Base-by-base conservation (phyloP, 2,113 vertebrate species). In the Vidua macroura region DNA sequence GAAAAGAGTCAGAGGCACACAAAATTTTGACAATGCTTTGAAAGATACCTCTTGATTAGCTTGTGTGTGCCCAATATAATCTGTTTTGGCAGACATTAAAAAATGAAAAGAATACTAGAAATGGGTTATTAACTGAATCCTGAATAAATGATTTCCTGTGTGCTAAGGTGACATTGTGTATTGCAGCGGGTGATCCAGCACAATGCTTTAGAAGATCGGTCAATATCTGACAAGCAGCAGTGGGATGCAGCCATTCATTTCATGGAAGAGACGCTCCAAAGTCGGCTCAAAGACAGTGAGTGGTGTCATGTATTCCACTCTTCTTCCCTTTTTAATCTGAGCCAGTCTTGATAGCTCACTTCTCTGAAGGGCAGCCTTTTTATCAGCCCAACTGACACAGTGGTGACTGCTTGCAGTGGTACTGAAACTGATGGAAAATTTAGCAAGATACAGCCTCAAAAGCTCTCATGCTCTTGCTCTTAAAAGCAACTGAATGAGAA, bases 161-260 rank as follows among this genome's bases (percentile, higher is more conserved):
- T 83, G 41, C 28, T 77, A 2, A 88, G 39, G 46, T 1, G 1
- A 5, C 46, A 15, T 35, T 66, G 33, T 84, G 10, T 44, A 3
- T 27, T 96, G 84, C 97, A 99, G 99, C 98, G 99, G 76, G 99
- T 99, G 87, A 99, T 99, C 97, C 99, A 99, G 88, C 99, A 99
- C 98, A 99, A 99, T 44, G 98, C 99, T 63, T 96, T 99, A n/a
- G 99, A 99, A 96, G 99, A 99, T 86, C 98, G 99, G 31, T 99
- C 99, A 79, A 99, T 99, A 96, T 99, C 99, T 18, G 99, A 99
- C 92, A 99, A 99, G 75, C 98, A 99, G 62, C 99, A 99, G 93
- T 99, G 99, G 99, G 99, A 99, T 64, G 98, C 99, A 74, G 99
- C 99, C n/a, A 99, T 99, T 95, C 98, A 99, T 95, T 99, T 99